Conservation (phyloP, 2,113 vertebrate species). For the Centropus bengalensis region DNA sequence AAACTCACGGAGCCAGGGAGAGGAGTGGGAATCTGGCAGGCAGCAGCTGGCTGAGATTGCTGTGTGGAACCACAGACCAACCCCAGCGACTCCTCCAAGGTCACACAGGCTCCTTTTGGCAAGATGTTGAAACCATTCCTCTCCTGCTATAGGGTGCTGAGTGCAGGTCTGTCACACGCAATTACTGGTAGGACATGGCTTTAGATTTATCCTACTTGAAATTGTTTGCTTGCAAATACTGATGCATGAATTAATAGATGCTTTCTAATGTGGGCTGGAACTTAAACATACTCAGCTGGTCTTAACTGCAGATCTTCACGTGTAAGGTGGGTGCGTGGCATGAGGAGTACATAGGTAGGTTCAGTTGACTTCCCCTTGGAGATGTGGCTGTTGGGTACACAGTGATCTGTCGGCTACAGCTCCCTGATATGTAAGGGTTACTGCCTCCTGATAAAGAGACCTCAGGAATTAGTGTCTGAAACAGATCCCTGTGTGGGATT, state of each 20-base stretch:
- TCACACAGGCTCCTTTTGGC: constrained; percentile 21
- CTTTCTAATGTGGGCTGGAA: neutral
- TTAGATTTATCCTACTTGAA: neutral
- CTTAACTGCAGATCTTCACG: neutral
- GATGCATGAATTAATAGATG: neutral
- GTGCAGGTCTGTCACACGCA: neutral
- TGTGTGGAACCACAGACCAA: neutral
- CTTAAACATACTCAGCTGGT: neutral
- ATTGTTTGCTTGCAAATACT: neutral
- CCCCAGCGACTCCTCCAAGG: neutral
- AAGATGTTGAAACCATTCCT: constrained; percentile 15
- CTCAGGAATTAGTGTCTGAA: neutral
- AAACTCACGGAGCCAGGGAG: neutral
- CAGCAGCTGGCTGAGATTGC: neutral
- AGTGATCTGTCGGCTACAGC: neutral
- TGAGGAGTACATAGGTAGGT: neutral
- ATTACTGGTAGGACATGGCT: neutral
- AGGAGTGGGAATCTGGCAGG: constrained; percentile 8
- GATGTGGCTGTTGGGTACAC: neutral
- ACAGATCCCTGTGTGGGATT: neutral
- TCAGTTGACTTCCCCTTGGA: neutral
- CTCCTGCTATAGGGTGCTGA: neutral
- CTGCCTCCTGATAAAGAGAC: neutral
- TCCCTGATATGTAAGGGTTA: neutral
- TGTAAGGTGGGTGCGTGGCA: neutral